Conservation (phyloP, 2,113 vertebrate species). For the Suncus etruscus region DNA sequence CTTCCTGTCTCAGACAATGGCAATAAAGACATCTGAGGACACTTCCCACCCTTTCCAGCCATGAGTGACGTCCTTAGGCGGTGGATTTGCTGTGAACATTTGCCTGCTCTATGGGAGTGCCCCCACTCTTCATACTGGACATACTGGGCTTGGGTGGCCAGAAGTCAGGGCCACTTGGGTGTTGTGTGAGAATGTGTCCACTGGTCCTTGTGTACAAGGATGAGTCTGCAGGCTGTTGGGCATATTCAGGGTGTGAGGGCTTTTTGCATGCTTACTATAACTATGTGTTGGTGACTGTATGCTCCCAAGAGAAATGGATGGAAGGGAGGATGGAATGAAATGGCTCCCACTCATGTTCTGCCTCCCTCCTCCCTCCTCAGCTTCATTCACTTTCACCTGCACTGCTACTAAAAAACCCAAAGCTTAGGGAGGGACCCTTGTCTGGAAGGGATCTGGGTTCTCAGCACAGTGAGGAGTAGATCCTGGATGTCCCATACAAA, state of each 20-base stretch:
- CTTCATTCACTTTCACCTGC: neutral
- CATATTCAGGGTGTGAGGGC: neutral
- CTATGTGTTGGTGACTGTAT: neutral
- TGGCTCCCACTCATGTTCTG: neutral
- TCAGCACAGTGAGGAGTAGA: neutral
- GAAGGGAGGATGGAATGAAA: neutral
- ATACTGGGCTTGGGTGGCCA: no score
- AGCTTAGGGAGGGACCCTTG: neutral
- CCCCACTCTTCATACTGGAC: neutral
- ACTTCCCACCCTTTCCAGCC: neutral
- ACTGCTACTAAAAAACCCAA: no score
- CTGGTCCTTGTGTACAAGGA: neutral
- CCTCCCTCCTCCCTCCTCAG: neutral
- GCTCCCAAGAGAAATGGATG: no score
- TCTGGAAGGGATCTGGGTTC: neutral
- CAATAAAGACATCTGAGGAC: constrained; percentile 13
- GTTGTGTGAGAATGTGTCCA: neutral
- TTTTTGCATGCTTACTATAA: neutral
- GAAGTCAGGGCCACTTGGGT: neutral
- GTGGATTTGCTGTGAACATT: constrained; percentile 11
- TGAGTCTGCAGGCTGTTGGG: neutral
- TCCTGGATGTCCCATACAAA: accelerated
- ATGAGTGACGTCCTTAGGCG: neutral
- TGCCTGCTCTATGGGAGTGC: neutral
- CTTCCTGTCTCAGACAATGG: constrained; percentile 47